Evolutionary conservation across 2,888 invertebrate genomes (phyloP).

Genomic region (Podabrus alpinus): DNA sequence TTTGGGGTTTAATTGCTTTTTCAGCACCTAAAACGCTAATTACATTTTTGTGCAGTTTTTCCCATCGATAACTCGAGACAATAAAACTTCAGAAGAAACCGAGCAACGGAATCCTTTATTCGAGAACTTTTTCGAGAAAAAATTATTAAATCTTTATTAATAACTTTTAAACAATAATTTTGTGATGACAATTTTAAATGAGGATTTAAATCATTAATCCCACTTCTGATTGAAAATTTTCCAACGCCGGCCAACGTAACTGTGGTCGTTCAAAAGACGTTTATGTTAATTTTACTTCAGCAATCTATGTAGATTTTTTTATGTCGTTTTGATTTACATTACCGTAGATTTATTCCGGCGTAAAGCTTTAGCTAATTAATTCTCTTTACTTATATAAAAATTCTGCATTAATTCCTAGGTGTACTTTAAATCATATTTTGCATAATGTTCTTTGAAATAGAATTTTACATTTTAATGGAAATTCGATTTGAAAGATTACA

Average conservation of each 20-base stretch:
- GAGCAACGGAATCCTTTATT: too few species aligned
- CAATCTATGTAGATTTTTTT: not conserved
- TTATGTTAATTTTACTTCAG: not conserved
- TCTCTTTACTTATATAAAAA: not conserved
- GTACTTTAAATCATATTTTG: not conserved
- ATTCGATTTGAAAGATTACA: not conserved
- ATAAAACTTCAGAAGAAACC: not conserved
- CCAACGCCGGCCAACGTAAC: not conserved
- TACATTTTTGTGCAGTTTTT: not conserved
- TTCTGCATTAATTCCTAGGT: not conserved
- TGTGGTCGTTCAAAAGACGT: not conserved
- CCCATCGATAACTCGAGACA: not conserved
- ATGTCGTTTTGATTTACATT: not conserved
- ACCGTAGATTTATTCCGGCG: not conserved
- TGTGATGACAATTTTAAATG: too few species aligned
- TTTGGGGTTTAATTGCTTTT: not conserved
- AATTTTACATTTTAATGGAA: not conserved
- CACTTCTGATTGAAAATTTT: not conserved
- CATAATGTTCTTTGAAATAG: not conserved
- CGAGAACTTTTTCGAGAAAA: too few species aligned
- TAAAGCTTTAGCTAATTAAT: not conserved
- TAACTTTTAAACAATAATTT: too few species aligned
- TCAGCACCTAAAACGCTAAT: not conserved
- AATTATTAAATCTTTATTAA: too few species aligned
- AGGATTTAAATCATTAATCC: too few species aligned